phyloP scores from a whole-genome alignment of 2,888 invertebrate species.

The Oscheius sp. region DNA sequence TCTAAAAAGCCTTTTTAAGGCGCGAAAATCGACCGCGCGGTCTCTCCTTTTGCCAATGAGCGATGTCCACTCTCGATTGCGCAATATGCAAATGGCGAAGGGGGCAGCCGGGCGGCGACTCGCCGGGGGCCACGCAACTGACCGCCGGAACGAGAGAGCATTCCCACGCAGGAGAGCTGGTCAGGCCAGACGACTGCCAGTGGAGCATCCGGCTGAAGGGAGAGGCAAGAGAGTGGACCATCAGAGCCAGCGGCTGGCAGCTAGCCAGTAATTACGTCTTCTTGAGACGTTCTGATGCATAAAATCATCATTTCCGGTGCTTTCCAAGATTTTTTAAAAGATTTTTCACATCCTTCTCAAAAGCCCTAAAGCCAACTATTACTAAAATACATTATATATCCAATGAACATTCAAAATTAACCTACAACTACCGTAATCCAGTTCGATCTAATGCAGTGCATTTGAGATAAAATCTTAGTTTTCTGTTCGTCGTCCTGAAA shows the following conservation, averaged over 20 bases:
- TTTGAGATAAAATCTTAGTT: too few relatives aligned
- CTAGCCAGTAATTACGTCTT: conserved; percentile 18
- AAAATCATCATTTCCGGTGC: not conserved
- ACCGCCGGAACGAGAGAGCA: conserved; percentile 37
- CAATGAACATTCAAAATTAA: too few relatives aligned
- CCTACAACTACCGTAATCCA: too few relatives aligned
- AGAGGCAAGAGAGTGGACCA: conserved; percentile 28
- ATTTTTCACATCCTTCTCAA: too few relatives aligned
- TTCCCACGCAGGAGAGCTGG: not conserved
- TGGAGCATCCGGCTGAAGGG: conserved; percentile 37
- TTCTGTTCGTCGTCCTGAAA: too few relatives aligned
- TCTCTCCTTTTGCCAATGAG: conserved; percentile 21
- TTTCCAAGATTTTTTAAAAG: too few relatives aligned
- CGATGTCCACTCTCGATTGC: conserved; percentile 52
- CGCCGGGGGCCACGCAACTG: conserved; percentile 31
- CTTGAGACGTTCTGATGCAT: conserved; percentile 1
- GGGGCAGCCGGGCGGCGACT: conserved; percentile 21
- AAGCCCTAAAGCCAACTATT: too few relatives aligned
- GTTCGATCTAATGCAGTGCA: too few relatives aligned
- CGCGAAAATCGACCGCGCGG: conserved; percentile 24
- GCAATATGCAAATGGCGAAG: conserved; percentile 54
- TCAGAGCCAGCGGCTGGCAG: conserved; percentile 11
- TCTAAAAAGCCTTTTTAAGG: too few relatives aligned
- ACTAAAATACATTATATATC: too few relatives aligned
- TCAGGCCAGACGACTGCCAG: not conserved